Evolutionary conservation across 2,113 vertebrate species (phyloP).

Genomic region (Triplophysa tibetana): DNA sequence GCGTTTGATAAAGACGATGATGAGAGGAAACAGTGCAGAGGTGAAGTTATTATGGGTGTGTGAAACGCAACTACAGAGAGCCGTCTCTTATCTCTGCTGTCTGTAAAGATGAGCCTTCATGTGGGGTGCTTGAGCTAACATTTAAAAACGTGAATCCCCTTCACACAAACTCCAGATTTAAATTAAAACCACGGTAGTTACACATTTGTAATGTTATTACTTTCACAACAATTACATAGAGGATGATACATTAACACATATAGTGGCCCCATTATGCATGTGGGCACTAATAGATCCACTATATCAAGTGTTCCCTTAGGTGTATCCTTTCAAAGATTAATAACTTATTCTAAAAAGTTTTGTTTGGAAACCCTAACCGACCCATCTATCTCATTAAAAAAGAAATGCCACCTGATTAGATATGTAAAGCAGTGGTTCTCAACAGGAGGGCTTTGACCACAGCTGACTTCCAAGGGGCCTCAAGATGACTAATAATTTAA

Average conservation of each 20-base stretch:
- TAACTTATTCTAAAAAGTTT: no score
- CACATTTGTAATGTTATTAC: background rate
- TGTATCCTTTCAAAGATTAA: no score
- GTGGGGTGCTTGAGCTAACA: constrained; percentile 35
- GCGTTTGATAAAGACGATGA: constrained; percentile 50
- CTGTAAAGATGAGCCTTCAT: constrained; percentile 43
- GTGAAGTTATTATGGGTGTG: constrained; percentile 49
- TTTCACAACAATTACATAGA: background rate
- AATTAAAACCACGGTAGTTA: background rate
- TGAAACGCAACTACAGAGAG: constrained; percentile 46
- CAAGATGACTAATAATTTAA: no score
- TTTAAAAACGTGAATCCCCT: constrained; percentile 35
- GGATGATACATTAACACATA: background rate
- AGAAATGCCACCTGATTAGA: no score
- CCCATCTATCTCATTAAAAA: no score
- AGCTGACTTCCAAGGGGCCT: no score
- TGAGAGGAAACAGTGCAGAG: constrained; percentile 46
- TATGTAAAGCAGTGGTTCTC: no score
- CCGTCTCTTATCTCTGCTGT: constrained; percentile 42
- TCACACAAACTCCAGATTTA: background rate
- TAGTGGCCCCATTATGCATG: background rate
- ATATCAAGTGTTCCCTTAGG: no score
- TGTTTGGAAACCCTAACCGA: no score
- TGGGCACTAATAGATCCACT: no score
- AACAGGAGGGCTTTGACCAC: no score